phyloP scores from a whole-genome alignment of 1,140 invertebrate genomes.

The Brachionus paranguensis region DNA sequence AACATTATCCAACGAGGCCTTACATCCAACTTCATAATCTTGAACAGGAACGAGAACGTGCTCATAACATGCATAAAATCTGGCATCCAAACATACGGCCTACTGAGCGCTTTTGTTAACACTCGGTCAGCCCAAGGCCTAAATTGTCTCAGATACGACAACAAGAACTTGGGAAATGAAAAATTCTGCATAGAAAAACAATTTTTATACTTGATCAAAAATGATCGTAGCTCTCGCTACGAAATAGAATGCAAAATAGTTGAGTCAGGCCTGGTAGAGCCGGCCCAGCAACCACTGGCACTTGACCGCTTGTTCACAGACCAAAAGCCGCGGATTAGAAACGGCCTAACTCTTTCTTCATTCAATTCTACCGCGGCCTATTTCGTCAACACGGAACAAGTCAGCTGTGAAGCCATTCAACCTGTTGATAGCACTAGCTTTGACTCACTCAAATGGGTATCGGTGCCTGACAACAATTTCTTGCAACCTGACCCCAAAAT shows the following conservation, averaged over 20 bases:
- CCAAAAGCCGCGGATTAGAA: not conserved
- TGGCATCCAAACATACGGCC: not conserved
- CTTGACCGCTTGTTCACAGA: not conserved
- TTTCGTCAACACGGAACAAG: not conserved
- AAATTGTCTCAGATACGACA: not conserved
- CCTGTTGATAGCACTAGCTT: not conserved
- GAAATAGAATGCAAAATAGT: not conserved
- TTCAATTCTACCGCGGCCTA: not conserved
- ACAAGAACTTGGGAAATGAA: not conserved
- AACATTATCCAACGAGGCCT: not conserved
- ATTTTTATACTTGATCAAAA: not conserved
- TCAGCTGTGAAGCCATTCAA: constrained; percentile 23
- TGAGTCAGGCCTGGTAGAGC: not conserved
- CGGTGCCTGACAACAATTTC: not conserved
- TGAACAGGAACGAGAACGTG: not conserved
- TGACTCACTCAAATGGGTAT: constrained; percentile 12
- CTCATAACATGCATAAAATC: not conserved
- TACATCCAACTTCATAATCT: not conserved
- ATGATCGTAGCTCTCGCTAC: not conserved
- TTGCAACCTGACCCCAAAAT: not conserved
- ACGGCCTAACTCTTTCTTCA: not conserved
- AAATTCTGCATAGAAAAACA: constrained; percentile 7
- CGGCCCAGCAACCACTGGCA: not conserved
- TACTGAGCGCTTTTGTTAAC: not conserved
- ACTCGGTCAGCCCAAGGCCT: not conserved